These are phyloP conservation scores for Hemibagrus wyckioides DNA, from an alignment of 2,113 vertebrate species.

Conservation along the genomic window DNA sequence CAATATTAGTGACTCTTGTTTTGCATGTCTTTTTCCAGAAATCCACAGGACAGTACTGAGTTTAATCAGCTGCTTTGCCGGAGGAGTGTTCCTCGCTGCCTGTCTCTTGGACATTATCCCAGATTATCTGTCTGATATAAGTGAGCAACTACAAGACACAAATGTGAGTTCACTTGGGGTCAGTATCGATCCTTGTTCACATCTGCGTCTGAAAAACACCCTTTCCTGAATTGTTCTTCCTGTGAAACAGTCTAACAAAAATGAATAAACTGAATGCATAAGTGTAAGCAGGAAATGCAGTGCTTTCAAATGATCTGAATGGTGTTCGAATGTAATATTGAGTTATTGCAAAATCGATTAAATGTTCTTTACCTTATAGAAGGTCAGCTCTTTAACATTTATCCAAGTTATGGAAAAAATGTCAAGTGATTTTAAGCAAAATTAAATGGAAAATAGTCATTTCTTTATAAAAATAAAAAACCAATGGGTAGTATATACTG, in stretches of 20 bases:
- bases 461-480: background rate
- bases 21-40: slow-evolving; percentile 58
- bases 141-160: slow-evolving; percentile 58
- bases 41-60: slow-evolving; percentile 67
- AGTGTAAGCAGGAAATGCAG: background rate
- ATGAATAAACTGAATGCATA: background rate
- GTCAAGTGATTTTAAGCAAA: background rate
- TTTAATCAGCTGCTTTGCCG: slow-evolving; percentile 81
- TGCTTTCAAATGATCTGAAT: background rate
- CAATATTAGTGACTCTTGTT: background rate
- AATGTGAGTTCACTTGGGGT: slow-evolving; percentile 58
- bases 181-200: background rate
- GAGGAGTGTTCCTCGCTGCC: slow-evolving; percentile 80
- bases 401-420: background rate
- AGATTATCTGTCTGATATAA: slow-evolving; percentile 79
- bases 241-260: background rate
- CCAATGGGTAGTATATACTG: background rate
- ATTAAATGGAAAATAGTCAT: background rate
- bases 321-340: background rate
- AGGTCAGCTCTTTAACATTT: background rate
- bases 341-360: background rate
- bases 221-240: background rate
- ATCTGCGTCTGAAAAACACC: background rate
- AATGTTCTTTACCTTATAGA: background rate
- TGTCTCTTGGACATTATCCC: slow-evolving; percentile 84